Percentiles rank a stretch among this genome's conserved stretches.
phyloP scores from a whole-genome alignment of 2,888 invertebrate species.

The Nomada goodeniana region DNA sequence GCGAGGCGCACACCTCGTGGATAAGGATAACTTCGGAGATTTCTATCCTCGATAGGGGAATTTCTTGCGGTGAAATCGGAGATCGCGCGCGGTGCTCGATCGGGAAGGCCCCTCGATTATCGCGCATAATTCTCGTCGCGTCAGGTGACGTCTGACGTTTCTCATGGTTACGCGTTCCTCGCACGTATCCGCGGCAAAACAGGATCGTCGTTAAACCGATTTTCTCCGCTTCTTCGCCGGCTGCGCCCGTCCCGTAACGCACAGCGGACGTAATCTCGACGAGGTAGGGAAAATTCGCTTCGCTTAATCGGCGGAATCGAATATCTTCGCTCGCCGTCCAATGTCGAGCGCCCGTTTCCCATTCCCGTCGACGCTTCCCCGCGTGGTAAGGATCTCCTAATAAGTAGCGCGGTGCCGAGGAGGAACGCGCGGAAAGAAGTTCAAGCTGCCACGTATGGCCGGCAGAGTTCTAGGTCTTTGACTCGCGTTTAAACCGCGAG shows the following conservation, averaged over 20 bases:
- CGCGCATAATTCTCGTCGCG: too few relatives aligned
- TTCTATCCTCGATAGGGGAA: too few relatives aligned
- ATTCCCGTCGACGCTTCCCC: neutral
- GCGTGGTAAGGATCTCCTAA: conserved; percentile 37
- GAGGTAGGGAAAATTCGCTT: neutral
- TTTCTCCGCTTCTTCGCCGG: neutral
- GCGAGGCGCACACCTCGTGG: too few relatives aligned
- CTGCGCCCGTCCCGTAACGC: neutral
- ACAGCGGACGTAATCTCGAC: neutral
- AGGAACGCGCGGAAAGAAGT: too few relatives aligned
- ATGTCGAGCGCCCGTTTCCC: neutral
- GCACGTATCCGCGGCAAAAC: neutral
- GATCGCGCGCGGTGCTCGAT: too few relatives aligned
- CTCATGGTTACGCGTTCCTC: neutral
- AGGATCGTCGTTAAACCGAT: conserved; percentile 12
- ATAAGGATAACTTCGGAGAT: too few relatives aligned
- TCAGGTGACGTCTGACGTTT: conserved; percentile 15
- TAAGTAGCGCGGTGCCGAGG: conserved; percentile 29
- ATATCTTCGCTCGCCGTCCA: neutral
- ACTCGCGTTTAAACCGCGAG: too few relatives aligned
- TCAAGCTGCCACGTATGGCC: too few relatives aligned
- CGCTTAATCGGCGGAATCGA: neutral
- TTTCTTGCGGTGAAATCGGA: neutral
- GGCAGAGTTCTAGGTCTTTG: too few relatives aligned
- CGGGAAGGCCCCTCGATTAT: neutral